Evolutionary conservation across 2,888 invertebrate genomes (phyloP).

Genomic region (Nebria salina): DNA sequence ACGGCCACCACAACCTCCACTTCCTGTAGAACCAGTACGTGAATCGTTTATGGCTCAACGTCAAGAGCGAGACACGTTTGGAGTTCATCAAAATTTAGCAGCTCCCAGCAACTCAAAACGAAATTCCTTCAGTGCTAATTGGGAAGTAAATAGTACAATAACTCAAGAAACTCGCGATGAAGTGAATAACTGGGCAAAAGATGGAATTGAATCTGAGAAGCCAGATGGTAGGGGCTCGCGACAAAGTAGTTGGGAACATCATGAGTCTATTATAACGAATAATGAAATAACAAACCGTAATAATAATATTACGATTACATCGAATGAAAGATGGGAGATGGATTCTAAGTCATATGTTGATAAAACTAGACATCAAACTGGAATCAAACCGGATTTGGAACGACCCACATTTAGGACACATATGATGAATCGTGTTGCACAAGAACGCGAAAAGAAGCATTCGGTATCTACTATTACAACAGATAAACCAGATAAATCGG

Average conservation of each 20-base stretch:
- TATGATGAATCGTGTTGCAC: slow-evolving; percentile 67
- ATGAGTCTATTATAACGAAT: slow-evolving; percentile 61
- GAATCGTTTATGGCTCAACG: slow-evolving; percentile 73
- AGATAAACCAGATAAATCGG: slow-evolving; percentile 72
- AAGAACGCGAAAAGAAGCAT: slow-evolving; percentile 75
- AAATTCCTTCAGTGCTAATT: slow-evolving; percentile 62
- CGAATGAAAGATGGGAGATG: slow-evolving; percentile 53
- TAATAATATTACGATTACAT: slow-evolving; percentile 33
- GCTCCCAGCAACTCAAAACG: slow-evolving; percentile 59
- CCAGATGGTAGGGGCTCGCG: slow-evolving; percentile 54
- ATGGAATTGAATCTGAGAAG: slow-evolving; percentile 57
- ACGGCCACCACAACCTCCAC: slow-evolving; percentile 71
- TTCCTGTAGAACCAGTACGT: slow-evolving; percentile 70
- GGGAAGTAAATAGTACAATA: slow-evolving; percentile 60
- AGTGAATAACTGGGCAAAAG: slow-evolving; percentile 65
- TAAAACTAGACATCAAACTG: slow-evolving; percentile 50
- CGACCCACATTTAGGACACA: slow-evolving; percentile 78
- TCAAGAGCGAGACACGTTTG: slow-evolving; percentile 77
- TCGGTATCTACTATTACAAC: slow-evolving; percentile 81
- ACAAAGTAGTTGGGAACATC: slow-evolving; percentile 61
- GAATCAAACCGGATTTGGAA: slow-evolving; percentile 60
- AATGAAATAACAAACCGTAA: slow-evolving; percentile 54
- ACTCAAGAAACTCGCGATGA: slow-evolving; percentile 61
- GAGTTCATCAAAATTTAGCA: slow-evolving; percentile 72
- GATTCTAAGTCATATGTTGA: slow-evolving; percentile 49